phyloP scores from a whole-genome alignment of 1,140 invertebrate species.

The Drosophila carrolli region DNA sequence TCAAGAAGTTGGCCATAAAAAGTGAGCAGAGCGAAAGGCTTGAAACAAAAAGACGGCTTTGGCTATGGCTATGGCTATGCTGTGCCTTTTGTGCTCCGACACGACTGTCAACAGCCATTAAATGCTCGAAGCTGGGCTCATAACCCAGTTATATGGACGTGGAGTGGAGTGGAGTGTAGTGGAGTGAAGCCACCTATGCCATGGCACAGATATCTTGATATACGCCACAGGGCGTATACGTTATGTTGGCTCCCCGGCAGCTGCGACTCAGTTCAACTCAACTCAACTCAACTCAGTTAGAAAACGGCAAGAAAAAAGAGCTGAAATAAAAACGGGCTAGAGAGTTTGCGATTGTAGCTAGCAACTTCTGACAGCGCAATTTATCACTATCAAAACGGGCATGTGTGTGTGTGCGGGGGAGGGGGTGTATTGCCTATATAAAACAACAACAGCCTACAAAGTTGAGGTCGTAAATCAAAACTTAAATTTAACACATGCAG shows the following conservation, averaged over 20 bases:
- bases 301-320: constrained; percentile 17
- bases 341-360: constrained; percentile 73
- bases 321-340: constrained; percentile 31
- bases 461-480: constrained; percentile 83
- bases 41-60: constrained; percentile 31
- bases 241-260: constrained; percentile 48
- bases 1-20: constrained; percentile 73
- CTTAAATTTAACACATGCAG: constrained; percentile 83
- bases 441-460: constrained; percentile 73
- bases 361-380: constrained; percentile 82
- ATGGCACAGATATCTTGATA: constrained; percentile 66
- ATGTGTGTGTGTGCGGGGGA: constrained; percentile 37
- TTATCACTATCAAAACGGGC: constrained; percentile 71
- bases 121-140: constrained; percentile 73
- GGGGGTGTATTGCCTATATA: constrained; percentile 66
- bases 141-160: constrained; percentile 57
- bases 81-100: constrained; percentile 63
- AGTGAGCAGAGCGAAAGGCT: constrained; percentile 40
- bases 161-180: constrained; percentile 3
- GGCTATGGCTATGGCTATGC: background rate
- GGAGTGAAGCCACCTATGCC: constrained; percentile 57
- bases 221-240: constrained; percentile 43
- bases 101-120: constrained; percentile 83
- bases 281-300: constrained; percentile 29
- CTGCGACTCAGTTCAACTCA: constrained; percentile 31